Base-by-base conservation (phyloP, 2,113 vertebrate genomes). In the Menura novaehollandiae region DNA sequence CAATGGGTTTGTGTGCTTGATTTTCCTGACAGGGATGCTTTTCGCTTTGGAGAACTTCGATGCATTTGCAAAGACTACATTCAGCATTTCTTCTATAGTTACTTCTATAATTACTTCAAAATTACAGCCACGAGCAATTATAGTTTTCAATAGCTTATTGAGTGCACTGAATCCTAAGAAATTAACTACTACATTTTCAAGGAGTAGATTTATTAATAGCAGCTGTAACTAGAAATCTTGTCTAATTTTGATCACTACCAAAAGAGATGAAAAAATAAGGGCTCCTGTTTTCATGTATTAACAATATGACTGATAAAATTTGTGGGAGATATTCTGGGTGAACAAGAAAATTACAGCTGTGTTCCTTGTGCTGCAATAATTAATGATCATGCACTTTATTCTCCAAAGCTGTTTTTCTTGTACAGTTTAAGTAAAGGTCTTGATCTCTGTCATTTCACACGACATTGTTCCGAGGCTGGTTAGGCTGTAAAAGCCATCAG, bases 271-370 rank as follows among this genome's bases (percentile, higher is more conserved):
- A 87, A 74, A 89, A 87, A 76, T 22, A 69, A 94, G 58, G 67
- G 75, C 63, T 93, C 67, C 68, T 86, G 59, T 76, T 92, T 77
- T 78, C 85, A 39, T 24, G 43, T 27, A 77, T 83, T 89, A 91
- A 59, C 72, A 84, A 83, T 62, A 47, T 15, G 46, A 80, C 74
- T 37, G 79, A 92, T 94, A 83, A 91, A 73, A 93, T 85, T 88
- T 91, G 92, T 66, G n/a, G 87, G 75, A 87, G 63, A 85, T 75
- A 51, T 91, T 90, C 90, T 64, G 4, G 2, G 78, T 0, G 11
- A 96, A 89, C 73, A 80, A 82, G 91, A 90, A 95, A 95, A 96
- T 93, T 97, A 91, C 76, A 95, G 94, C 93, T 89, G 73, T 68
- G 86, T 33, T 58, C 59, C 83, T 77, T 71, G 78, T 93, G 77